Evolutionary conservation across 2,113 vertebrate genomes (phyloP).

Genomic region (Atherinomorus stipes): DNA sequence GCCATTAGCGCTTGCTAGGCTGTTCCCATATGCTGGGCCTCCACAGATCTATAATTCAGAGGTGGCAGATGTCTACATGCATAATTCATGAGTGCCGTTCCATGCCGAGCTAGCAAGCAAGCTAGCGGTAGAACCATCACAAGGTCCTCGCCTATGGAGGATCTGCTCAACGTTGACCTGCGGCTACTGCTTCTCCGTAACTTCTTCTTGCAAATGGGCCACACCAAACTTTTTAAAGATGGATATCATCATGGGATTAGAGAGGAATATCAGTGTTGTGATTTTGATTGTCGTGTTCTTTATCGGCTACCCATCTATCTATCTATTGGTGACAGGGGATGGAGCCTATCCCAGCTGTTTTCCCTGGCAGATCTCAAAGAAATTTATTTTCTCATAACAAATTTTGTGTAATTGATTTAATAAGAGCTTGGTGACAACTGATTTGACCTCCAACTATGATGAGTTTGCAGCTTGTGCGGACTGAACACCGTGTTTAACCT

Average conservation of each 20-base stretch:
- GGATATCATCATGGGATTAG: constrained; percentile 10
- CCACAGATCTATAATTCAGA: constrained; percentile 86
- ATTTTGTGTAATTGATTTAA: no score
- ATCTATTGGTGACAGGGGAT: no score
- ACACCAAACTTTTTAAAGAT: constrained; percentile 27
- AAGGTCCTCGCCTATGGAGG: constrained; percentile 68
- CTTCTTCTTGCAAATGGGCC: constrained; percentile 27
- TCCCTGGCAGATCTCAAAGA: no score
- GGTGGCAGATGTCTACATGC: constrained; percentile 84
- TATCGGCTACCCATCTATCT: neutral
- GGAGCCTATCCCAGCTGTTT: no score
- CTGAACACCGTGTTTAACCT: no score
- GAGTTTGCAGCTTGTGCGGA: no score
- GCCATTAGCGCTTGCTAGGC: constrained; percentile 80
- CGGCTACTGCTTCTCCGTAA: constrained; percentile 42
- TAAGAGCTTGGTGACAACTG: no score
- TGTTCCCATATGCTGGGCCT: constrained; percentile 82
- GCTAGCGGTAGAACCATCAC: constrained; percentile 66
- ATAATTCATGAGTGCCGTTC: constrained; percentile 83
- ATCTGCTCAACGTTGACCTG: constrained; percentile 66
- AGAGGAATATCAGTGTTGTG: neutral
- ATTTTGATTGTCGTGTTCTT: constrained; percentile 12
- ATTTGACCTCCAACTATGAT: no score
- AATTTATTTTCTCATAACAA: no score
- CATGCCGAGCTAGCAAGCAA: constrained; percentile 67